Conservation (phyloP, 23 tunicate genomes). For the Ciona savignyi region DNA sequence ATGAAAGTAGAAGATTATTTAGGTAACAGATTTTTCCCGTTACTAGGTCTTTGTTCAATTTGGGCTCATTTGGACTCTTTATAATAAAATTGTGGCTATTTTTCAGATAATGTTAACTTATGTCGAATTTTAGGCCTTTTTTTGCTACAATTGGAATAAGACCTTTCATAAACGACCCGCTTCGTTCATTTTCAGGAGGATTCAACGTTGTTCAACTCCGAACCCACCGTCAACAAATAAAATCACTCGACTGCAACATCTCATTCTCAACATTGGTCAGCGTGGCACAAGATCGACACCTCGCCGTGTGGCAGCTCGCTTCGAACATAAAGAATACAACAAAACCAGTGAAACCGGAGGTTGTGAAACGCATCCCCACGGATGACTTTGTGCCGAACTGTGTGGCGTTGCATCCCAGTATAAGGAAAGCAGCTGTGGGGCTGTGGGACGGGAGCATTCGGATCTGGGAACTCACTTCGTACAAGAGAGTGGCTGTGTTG, state of each 20-base stretch:
- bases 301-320: not conserved
- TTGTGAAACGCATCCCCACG: conserved; percentile 3
- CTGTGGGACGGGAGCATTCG: conserved; percentile 34
- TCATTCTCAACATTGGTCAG: not conserved
- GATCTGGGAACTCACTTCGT: conserved; percentile 39
- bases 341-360: not conserved
- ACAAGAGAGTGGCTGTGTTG: conserved; percentile 36
- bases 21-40: too few relatives aligned
- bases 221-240: not conserved
- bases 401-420: conserved; percentile 23
- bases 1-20: conserved; percentile 5
- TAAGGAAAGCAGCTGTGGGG: conserved; percentile 15
- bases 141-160: too few relatives aligned
- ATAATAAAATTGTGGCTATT: too few relatives aligned
- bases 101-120: too few relatives aligned
- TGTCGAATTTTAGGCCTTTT: too few relatives aligned
- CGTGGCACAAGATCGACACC: not conserved
- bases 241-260: not conserved
- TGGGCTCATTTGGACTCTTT: too few relatives aligned
- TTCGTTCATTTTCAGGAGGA: not conserved
- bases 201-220: not conserved
- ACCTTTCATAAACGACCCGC: too few relatives aligned
- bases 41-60: too few relatives aligned
- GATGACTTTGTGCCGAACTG: conserved; percentile 17
- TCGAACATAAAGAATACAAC: not conserved